Conservation (phyloP, 2,888 invertebrate species). For the Blastobasis lacticolella region DNA sequence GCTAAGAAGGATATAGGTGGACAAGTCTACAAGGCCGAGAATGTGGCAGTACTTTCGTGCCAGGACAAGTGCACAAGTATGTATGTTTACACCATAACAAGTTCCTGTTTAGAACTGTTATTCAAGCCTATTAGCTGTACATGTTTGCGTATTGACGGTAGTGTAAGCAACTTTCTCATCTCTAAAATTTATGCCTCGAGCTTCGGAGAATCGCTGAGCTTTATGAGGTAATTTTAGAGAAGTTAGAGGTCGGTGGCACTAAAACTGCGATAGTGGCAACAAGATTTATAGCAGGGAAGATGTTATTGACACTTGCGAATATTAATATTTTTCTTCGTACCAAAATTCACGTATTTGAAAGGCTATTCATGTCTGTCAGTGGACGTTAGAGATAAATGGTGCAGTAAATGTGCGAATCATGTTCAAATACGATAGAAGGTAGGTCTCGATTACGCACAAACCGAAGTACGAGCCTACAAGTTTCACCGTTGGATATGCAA, state of each 20-base stretch:
- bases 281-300: too few species aligned
- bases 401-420: slow-evolving; percentile 1
- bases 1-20: slow-evolving; percentile 22
- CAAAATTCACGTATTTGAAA: background rate
- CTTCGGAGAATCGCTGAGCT: too few species aligned
- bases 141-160: too few species aligned
- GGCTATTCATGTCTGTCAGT: slow-evolving; percentile 4
- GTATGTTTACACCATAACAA: slow-evolving; percentile 1
- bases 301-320: too few species aligned
- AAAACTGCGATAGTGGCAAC: too few species aligned
- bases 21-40: slow-evolving; percentile 45
- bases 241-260: slow-evolving; percentile 2
- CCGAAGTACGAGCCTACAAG: slow-evolving; percentile 10
- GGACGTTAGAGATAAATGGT: slow-evolving; percentile 7
- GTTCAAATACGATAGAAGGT: slow-evolving; percentile 6
- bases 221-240: too few species aligned
- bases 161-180: too few species aligned
- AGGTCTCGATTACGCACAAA: slow-evolving; percentile 12
- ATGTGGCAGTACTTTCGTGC: slow-evolving; percentile 53
- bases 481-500: slow-evolving; percentile 10
- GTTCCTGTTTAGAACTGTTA: too few species aligned
- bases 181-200: too few species aligned
- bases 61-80: slow-evolving; percentile 23
- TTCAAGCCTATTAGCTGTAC: too few species aligned
- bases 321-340: background rate